phyloP scores from a whole-genome alignment of 1,140 invertebrate species.

The Drosophila micromelanica region DNA sequence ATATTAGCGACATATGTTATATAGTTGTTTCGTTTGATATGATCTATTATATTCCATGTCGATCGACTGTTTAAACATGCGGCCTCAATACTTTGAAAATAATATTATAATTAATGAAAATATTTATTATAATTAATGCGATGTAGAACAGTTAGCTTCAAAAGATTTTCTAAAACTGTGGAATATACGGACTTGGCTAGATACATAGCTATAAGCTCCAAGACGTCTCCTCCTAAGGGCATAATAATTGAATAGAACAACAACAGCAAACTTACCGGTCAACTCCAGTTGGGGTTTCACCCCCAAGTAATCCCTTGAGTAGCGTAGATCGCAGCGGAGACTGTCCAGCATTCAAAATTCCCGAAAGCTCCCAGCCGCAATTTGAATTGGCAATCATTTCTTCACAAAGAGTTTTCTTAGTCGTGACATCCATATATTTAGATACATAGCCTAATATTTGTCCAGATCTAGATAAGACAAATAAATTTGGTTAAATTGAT shows the following conservation, averaged over 20 bases:
- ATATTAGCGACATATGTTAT: not conserved
- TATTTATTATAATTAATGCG: not conserved
- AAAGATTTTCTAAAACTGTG: too few species aligned
- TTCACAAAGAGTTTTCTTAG: slow-evolving; percentile 15
- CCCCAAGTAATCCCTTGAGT: slow-evolving; percentile 22
- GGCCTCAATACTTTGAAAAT: slow-evolving; percentile 7
- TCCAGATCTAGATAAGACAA: not conserved
- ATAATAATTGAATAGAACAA: not conserved
- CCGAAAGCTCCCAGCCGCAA: not conserved
- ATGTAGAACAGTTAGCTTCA: not conserved
- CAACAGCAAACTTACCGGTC: slow-evolving; percentile 33
- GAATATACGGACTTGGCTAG: too few species aligned
- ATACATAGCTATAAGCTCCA: too few species aligned
- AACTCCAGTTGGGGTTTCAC: slow-evolving; percentile 48
- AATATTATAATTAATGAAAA: not conserved
- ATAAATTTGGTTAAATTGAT: not conserved
- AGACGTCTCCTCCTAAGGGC: not conserved
- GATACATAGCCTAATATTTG: slow-evolving; percentile 41
- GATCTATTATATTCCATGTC: slow-evolving; percentile 1
- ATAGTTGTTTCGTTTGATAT: not conserved
- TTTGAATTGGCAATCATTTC: slow-evolving; percentile 5
- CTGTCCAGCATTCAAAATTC: not conserved
- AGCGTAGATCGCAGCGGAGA: not conserved
- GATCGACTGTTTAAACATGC: slow-evolving; percentile 10
- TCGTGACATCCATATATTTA: not conserved